Evolutionary conservation across 35 echinoderm and acorn worm species (phyloP).

Genomic region (Nesometra sesokonis): DNA sequence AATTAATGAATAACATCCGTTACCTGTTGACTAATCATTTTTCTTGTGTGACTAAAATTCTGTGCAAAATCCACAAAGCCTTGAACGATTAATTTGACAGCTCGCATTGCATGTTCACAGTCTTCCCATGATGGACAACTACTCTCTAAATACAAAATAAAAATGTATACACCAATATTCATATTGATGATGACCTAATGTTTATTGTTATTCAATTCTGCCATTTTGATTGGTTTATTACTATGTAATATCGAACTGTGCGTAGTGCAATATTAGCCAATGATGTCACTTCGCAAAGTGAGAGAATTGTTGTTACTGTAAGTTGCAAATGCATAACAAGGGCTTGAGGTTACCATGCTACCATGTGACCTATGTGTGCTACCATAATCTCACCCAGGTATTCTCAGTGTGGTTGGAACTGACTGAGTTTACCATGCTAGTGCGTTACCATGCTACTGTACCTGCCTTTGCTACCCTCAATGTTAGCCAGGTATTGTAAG

Average conservation of each 20-base stretch:
- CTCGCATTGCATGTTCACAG: slow-evolving; percentile 37
- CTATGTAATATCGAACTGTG: too few relatives aligned
- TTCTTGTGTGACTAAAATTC: slow-evolving; percentile 69
- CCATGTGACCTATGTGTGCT: neutral
- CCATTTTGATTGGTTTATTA: too few relatives aligned
- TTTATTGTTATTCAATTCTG: too few relatives aligned
- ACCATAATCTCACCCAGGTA: neutral
- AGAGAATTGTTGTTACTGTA: too few relatives aligned
- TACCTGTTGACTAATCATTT: slow-evolving; percentile 58
- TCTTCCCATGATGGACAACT: slow-evolving; percentile 58
- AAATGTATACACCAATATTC: neutral
- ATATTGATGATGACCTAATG: neutral
- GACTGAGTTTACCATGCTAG: too few relatives aligned
- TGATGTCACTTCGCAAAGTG: too few relatives aligned
- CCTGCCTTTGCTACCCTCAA: slow-evolving; percentile 73
- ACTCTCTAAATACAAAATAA: slow-evolving; percentile 29
- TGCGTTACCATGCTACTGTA: too few relatives aligned
- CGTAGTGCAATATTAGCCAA: too few relatives aligned
- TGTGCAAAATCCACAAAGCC: slow-evolving; percentile 82
- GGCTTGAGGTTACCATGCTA: too few relatives aligned
- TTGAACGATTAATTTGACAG: slow-evolving; percentile 53
- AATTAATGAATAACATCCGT: neutral
- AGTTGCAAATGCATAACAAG: neutral
- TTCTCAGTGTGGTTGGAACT: neutral
- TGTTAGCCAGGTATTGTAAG: slow-evolving; percentile 60